Conservation (phyloP, 2,888 invertebrate species). For the Eucera pruinosa region DNA sequence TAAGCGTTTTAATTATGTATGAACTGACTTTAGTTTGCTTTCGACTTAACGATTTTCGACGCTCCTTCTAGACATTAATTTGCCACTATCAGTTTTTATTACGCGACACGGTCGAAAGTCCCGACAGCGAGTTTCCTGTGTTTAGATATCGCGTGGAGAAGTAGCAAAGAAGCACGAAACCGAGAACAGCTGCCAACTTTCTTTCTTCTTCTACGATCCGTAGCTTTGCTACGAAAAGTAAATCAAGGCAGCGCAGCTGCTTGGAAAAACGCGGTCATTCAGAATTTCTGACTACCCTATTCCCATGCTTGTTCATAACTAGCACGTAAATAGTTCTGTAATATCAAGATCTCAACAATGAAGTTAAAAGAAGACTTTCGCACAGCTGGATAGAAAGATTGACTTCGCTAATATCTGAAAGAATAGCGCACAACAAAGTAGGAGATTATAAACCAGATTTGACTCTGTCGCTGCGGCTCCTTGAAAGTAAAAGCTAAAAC, state of each 20-base stretch:
- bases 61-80: neutral
- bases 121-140: conserved; percentile 33
- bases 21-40: conserved; percentile 8
- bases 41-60: neutral
- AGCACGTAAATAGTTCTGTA: neutral
- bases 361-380: no score
- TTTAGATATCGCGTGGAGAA: conserved; percentile 41
- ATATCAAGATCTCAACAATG: no score
- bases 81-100: conserved; percentile 5
- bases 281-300: conserved; percentile 10
- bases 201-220: conserved; percentile 39
- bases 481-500: no score
- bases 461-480: no score
- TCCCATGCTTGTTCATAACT: neutral
- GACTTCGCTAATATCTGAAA: no score
- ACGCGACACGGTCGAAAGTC: neutral
- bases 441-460: no score
- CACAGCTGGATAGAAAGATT: no score
- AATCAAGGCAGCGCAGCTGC: conserved; percentile 66
- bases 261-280: conserved; percentile 50
- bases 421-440: no score
- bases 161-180: conserved; percentile 28
- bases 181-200: conserved; percentile 57
- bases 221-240: conserved; percentile 53
- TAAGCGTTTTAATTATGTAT: conserved; percentile 14